A percentile compares a stretch with the other conserved stretches of the same genome.
phyloP scores from a whole-genome alignment of 2,888 invertebrate genomes.

The Drosophila lutescens region DNA sequence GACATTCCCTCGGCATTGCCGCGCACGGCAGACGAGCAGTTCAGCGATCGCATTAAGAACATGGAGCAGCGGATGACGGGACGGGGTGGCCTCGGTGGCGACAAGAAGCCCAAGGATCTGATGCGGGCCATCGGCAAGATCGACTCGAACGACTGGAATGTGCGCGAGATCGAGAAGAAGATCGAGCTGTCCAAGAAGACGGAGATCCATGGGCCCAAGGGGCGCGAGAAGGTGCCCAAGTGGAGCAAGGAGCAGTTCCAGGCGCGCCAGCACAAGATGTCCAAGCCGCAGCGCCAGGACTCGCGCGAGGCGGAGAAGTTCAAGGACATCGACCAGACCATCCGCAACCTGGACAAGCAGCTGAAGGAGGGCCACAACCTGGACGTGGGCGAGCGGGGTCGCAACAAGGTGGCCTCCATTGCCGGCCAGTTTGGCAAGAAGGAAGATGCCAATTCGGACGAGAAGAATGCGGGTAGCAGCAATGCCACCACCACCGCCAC shows the following conservation, averaged over 20 bases:
- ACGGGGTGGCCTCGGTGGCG: conserved; percentile 85
- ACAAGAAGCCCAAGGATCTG: conserved; percentile 93
- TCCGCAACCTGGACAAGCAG: conserved; percentile 89
- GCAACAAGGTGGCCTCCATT: conserved; percentile 93
- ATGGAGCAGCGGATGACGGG: conserved; percentile 92
- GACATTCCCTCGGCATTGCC: conserved; percentile 83
- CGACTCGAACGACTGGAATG: conserved; percentile 95
- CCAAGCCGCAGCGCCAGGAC: conserved; percentile 87
- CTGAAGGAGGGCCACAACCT: conserved; percentile 91
- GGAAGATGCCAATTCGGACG: conserved; percentile 82
- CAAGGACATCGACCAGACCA: conserved; percentile 89
- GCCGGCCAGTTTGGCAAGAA: conserved; percentile 89
- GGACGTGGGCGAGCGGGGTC: conserved; percentile 87
- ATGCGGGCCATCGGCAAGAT: conserved; percentile 94
- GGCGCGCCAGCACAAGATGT: conserved; percentile 89
- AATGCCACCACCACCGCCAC: conserved; percentile 60
- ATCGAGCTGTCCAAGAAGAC: conserved; percentile 87
- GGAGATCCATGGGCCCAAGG: conserved; percentile 83
- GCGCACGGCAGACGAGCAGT: conserved; percentile 83
- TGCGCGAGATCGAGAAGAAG: conserved; percentile 95
- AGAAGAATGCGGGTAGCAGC: conserved; percentile 77
- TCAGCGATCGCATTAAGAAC: conserved; percentile 87
- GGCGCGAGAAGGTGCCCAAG: conserved; percentile 92
- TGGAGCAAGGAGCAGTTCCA: conserved; percentile 93
- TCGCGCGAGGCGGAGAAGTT: conserved; percentile 87